Evolutionary conservation across 2,797 vertebrate genomes (phyloP), one percentile per base, ranked within the genome.

Genomic region (Anisognathus igniventris): DNA sequence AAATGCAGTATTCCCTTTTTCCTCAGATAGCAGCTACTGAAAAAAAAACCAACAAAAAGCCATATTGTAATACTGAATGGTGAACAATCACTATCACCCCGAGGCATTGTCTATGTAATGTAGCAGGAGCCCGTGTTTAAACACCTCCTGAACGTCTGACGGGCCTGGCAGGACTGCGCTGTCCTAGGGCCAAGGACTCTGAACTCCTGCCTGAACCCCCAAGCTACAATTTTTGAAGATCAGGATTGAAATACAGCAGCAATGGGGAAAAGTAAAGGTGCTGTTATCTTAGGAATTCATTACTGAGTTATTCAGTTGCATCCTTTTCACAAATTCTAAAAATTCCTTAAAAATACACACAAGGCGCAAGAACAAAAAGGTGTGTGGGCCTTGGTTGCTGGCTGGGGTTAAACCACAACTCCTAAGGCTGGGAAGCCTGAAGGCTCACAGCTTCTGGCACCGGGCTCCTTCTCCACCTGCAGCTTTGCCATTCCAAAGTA

Each of bases 1-100:
- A 90, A 95, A 90, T 82, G 76, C 68, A 74, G 44, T 89, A 74
- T 68, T 93, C 66, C 88, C 72, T 76, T 88, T 91, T 84, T 79
- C 44, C 47, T 87, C 51, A 62, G 48, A 75, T 3, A 82, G 58
- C 12, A 81, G 53, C 67, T 85, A 57, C 31, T 60, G 77, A 84
- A 64, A 90, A 83, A 84, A 85, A 3, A 1, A 0, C 3, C 12
- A 68, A 35, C 10, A 50, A 68, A 76, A 67, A 30, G 1, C 14
- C 16, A 56, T 82, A 70, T 66, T 88, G 66, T 73, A 94, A 79
- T 81, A 48, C 24, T 39, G 77, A 64, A 44, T 51, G 68, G 75
- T 39, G 92, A 93, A 72, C 70, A 90, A 76, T 65, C 65, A 12
- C 47, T 76, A 17, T 25, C 53, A 66, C 30, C 95, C 84, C 68